A percentile compares a stretch with the other conserved stretches of the same genome.
phyloP scores from a whole-genome alignment of 2,888 invertebrate species.

The Lepas anatifera region DNA sequence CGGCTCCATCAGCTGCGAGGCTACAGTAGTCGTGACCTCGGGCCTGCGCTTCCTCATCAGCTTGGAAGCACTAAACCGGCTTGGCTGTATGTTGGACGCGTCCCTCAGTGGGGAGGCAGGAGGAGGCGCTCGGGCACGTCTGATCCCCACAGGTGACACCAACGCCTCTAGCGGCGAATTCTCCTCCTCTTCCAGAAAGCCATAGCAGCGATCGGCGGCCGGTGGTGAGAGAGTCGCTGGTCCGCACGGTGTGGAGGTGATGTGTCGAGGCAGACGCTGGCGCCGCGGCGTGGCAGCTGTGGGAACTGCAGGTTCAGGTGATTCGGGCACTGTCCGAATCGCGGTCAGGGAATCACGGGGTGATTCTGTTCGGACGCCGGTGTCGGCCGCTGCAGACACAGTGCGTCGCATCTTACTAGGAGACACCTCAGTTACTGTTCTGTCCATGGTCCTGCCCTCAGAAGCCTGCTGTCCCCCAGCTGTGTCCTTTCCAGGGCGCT shows the following conservation, averaged over 20 bases:
- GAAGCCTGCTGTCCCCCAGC: no score
- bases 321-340: no score
- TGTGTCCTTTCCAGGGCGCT: no score
- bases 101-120: neutral
- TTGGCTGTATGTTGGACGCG: neutral
- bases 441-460: no score
- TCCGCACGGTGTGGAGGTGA: neutral
- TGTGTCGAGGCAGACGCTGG: neutral
- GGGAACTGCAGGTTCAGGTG: no score
- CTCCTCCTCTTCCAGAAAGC: neutral
- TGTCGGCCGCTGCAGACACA: no score
- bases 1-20: neutral
- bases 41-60: neutral
- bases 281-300: neutral
- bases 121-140: neutral
- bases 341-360: no score
- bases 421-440: no score
- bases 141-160: neutral
- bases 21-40: constrained; percentile 1
- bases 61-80: neutral
- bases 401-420: no score
- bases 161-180: neutral
- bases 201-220: neutral
- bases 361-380: no score
- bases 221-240: neutral